Conservation (phyloP, 2,888 invertebrate species). For the Galeopsomyia nigrocyanea region DNA sequence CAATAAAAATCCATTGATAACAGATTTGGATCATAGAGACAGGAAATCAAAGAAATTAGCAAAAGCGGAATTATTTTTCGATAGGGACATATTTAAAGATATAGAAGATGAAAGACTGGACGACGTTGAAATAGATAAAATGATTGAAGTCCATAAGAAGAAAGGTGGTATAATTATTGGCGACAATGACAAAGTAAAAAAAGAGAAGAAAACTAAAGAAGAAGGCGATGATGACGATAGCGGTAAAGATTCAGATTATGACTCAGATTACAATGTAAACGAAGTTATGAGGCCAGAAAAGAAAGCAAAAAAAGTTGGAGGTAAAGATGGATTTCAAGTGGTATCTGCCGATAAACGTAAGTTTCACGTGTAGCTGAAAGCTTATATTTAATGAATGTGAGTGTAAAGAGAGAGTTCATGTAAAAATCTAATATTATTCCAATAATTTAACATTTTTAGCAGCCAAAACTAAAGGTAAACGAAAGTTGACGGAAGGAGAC, state of each 20-base stretch:
- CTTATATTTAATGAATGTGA: constrained; percentile 4
- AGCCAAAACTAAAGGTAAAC: constrained; percentile 70
- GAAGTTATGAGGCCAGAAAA: constrained; percentile 58
- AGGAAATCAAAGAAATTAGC: constrained; percentile 80
- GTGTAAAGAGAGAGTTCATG: too few species aligned
- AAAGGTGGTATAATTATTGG: constrained; percentile 75
- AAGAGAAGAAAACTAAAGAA: constrained; percentile 26
- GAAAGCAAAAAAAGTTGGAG: constrained; percentile 62
- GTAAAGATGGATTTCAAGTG: constrained; percentile 78
- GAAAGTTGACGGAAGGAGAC: constrained; percentile 87
- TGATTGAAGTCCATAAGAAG: constrained; percentile 79
- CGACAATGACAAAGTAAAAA: constrained; percentile 50
- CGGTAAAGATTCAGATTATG: constrained; percentile 48
- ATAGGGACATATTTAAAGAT: constrained; percentile 86
- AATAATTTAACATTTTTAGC: constrained; percentile 30
- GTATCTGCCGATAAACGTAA: constrained; percentile 75
- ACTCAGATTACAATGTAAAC: constrained; percentile 71
- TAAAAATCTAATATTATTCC: background rate
- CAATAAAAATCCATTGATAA: constrained; percentile 75
- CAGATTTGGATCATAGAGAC: constrained; percentile 83
- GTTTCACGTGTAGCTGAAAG: constrained; percentile 51
- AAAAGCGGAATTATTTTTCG: constrained; percentile 90
- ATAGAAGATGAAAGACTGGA: constrained; percentile 87
- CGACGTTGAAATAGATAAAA: constrained; percentile 86
- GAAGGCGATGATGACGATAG: constrained; percentile 52